Evolutionary conservation across 2,113 vertebrate species (phyloP), one percentile per base, ranked within the genome.

Genomic region (Willisornis vidua): DNA sequence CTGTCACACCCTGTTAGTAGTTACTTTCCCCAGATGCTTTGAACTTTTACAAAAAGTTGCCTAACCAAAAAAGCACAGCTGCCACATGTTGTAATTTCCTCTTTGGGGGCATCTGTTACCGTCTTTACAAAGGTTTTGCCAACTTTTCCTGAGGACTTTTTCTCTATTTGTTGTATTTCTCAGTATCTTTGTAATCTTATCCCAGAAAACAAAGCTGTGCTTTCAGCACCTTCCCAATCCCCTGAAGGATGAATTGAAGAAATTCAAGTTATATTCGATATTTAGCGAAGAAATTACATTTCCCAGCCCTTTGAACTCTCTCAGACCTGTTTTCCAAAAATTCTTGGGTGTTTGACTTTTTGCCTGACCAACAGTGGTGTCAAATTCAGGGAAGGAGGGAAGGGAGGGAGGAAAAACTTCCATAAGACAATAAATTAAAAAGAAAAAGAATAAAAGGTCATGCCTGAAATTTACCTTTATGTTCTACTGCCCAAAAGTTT

Each of bases 21-120:
- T 96, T 96, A 96, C 95, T 97, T 96, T 97, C 96, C 85, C 96
- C 97, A 97, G 97, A 96, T 97, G 96, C 98, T 98, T 98, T 98
- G 97, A 98, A 97, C 97, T 97, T 97, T 52, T 80, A 82, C 90
- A 96, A 93, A 97, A 98, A 96, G 82, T 97, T 97, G 80, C 97
- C 95, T 97, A 94, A 97, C 97, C 87, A 78, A 97, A 87, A 96
- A 86, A 97, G 43, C 62, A 81, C 97, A 97, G 91, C 93, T 94
- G 90, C 92, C 83, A 96, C 80, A 91, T 98, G 98, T 97, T 97
- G 94, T 98, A 97, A 98, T 98, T 98, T 98, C 97, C 98, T 98
- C 91, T 97, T 96, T 45, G 41, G 71, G 96, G 94, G 96, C 91
- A 97, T 96, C 92, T 97, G 96, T 94, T 98, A 74, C 95, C 8